Conservation (phyloP, 64 coral and sea anemone genomes). For the Actinia tenebrosa region DNA sequence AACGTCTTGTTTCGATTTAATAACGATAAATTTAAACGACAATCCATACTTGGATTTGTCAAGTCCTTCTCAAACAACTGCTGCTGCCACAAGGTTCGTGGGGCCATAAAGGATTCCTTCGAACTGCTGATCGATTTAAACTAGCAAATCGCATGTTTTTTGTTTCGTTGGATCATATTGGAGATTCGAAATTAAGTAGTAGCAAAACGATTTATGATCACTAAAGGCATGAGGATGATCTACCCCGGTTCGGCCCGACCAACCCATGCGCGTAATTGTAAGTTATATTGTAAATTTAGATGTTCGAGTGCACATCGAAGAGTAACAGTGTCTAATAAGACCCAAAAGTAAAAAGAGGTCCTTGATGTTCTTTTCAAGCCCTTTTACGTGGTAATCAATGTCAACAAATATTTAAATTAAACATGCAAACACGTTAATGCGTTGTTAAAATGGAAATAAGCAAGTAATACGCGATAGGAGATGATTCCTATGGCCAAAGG, state of each 20-base stretch:
- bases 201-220: neutral
- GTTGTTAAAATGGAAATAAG: neutral
- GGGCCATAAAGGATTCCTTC: neutral
- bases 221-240: neutral
- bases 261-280: neutral
- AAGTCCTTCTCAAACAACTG: neutral
- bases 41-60: neutral
- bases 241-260: neutral
- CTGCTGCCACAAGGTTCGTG: neutral
- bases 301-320: conserved; percentile 7
- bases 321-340: neutral
- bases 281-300: neutral
- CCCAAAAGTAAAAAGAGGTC: neutral
- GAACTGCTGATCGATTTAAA: neutral
- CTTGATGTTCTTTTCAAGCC: conserved; percentile 12
- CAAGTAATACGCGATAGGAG: neutral
- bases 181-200: neutral
- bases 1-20: conserved; percentile 1
- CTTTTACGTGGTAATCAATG: neutral
- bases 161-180: neutral
- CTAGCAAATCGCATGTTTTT: neutral
- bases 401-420: neutral
- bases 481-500: neutral
- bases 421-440: conserved; percentile 6
- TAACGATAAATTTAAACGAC: neutral